A percentile compares a stretch with the other conserved stretches of the same genome.
Evolutionary conservation across 2,888 invertebrate genomes (phyloP).

Genomic region (Dicyrtomina minuta): DNA sequence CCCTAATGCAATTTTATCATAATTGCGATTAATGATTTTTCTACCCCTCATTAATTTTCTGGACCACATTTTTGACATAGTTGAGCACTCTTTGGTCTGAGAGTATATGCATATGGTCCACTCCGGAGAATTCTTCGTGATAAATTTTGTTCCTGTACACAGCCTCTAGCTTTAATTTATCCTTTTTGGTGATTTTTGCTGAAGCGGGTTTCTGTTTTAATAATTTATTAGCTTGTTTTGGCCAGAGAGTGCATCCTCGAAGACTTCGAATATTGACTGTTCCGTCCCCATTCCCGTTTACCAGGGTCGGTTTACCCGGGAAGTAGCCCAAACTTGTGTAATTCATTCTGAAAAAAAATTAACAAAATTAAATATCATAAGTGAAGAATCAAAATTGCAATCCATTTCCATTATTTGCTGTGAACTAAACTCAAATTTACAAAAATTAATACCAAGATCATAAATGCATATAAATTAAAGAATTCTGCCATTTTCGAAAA

Average conservation of each 20-base stretch:
- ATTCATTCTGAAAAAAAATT: slow-evolving; percentile 60
- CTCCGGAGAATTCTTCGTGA: slow-evolving; percentile 62
- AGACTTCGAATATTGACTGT: slow-evolving; percentile 91
- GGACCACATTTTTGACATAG: slow-evolving; percentile 61
- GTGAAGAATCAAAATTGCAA: too few species aligned
- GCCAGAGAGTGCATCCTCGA: slow-evolving; percentile 79
- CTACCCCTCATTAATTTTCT: slow-evolving; percentile 10
- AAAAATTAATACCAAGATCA: too few species aligned
- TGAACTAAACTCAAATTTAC: too few species aligned
- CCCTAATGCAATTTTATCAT: too few species aligned
- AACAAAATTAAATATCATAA: background rate
- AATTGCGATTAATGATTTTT: too few species aligned
- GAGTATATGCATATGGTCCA: slow-evolving; percentile 81
- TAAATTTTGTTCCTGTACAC: slow-evolving; percentile 60
- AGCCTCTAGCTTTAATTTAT: slow-evolving; percentile 18
- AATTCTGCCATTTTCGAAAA: too few species aligned
- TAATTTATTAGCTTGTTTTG: slow-evolving; percentile 53
- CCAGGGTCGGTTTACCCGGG: slow-evolving; percentile 70
- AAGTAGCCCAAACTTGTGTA: slow-evolving; percentile 72
- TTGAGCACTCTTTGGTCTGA: slow-evolving; percentile 65
- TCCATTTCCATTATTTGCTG: too few species aligned
- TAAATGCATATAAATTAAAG: too few species aligned
- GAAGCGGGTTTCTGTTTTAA: slow-evolving; percentile 10
- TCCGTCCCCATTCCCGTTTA: slow-evolving; percentile 89
- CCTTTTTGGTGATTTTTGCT: slow-evolving; percentile 5